phyloP scores from a whole-genome alignment of 2,888 invertebrate genomes.

The Masnerella sp. region DNA sequence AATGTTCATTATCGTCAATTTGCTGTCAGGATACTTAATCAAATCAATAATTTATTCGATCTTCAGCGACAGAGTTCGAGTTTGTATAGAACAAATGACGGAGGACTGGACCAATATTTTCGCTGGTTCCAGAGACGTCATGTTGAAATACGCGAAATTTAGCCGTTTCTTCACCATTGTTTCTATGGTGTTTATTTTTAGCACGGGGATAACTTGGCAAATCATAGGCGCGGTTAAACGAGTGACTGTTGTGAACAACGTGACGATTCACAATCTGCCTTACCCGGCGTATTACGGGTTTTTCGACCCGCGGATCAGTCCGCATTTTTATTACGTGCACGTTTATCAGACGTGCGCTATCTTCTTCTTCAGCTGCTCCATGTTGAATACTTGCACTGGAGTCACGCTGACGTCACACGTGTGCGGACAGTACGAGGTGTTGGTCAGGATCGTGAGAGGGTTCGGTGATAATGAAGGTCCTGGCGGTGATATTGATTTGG shows the following conservation, averaged over 20 bases:
- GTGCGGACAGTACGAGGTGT: conserved; percentile 14
- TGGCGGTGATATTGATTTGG: not conserved
- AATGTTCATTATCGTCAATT: not conserved
- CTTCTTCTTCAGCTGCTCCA: conserved; percentile 1
- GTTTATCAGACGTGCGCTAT: not conserved
- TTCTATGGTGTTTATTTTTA: not conserved
- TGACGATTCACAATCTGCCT: conserved; percentile 15
- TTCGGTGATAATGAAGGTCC: not conserved
- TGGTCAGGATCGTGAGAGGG: not conserved
- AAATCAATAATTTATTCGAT: not conserved
- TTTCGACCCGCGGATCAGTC: conserved; percentile 4
- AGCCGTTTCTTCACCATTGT: conserved; percentile 2
- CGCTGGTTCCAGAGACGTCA: conserved; percentile 3
- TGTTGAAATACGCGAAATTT: conserved; percentile 15
- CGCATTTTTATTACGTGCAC: conserved; percentile 19
- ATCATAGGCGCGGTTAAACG: not conserved
- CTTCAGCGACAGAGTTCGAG: not conserved
- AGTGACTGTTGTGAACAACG: conserved; percentile 5
- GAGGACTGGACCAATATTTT: conserved; percentile 13
- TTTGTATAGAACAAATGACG: conserved; percentile 19
- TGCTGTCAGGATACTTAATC: conserved; percentile 1
- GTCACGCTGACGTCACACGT: conserved; percentile 13
- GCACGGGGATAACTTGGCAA: conserved; percentile 19
- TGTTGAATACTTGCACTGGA: conserved; percentile 15
- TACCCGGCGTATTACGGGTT: conserved; percentile 12